Evolutionary conservation across 2,113 vertebrate genomes (phyloP).

Genomic region (Dasyurus viverrinus): DNA sequence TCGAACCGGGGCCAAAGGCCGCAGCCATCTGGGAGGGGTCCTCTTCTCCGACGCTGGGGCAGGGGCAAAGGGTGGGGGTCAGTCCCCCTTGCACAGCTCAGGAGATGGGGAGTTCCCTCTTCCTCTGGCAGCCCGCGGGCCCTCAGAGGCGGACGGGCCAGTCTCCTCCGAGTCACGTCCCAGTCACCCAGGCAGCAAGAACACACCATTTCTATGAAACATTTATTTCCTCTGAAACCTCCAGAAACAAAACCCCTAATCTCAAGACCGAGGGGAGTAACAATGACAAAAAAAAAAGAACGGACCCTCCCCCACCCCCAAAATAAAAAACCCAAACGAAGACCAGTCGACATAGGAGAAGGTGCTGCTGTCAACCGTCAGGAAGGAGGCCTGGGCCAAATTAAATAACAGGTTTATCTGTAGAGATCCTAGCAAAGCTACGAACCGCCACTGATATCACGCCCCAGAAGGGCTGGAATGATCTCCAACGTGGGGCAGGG

Average conservation of each 20-base stretch:
- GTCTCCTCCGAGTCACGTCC: not conserved
- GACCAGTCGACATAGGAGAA: slow-evolving; percentile 64
- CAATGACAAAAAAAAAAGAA: slow-evolving; percentile 44
- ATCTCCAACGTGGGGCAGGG: slow-evolving; percentile 47
- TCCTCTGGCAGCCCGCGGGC: not conserved
- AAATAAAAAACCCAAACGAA: slow-evolving; percentile 59
- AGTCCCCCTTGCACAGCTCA: not conserved
- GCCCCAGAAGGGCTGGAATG: slow-evolving; percentile 82
- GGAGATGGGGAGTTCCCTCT: not conserved
- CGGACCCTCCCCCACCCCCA: not conserved
- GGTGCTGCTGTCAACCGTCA: slow-evolving; percentile 56
- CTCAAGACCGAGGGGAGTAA: slow-evolving; percentile 51
- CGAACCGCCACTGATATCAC: slow-evolving; percentile 79
- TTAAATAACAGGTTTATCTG: slow-evolving; percentile 78
- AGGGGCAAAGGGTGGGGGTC: not conserved
- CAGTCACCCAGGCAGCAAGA: slow-evolving; percentile 26
- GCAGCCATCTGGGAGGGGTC: not conserved
- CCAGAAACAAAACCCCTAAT: slow-evolving; percentile 78
- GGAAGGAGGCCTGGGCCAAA: slow-evolving; percentile 64
- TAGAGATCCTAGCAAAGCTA: slow-evolving; percentile 88
- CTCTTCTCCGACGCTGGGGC: not conserved
- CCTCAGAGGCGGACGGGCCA: not conserved
- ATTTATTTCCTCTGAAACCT: slow-evolving; percentile 80
- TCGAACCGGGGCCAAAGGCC: not conserved
- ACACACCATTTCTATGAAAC: slow-evolving; percentile 77